Conservation (phyloP, 2,888 invertebrate genomes). For the Blastobasis lacticolella region DNA sequence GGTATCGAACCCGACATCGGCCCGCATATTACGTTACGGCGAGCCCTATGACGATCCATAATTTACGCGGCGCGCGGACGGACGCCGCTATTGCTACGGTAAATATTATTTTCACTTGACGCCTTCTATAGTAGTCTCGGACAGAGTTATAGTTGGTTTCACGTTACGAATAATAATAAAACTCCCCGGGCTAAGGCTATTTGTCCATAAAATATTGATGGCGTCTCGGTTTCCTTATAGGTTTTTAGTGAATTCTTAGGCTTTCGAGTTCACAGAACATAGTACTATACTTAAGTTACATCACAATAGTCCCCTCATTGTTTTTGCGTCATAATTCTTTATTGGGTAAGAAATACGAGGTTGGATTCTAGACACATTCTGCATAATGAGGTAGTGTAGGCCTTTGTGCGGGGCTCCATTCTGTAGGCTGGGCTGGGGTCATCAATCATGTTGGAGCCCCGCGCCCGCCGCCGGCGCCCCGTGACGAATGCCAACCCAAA, state of each 20-base stretch:
- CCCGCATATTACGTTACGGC: slow-evolving; percentile 60
- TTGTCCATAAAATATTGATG: not conserved
- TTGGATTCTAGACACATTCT: not conserved
- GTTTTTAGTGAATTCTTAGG: no score
- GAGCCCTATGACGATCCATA: slow-evolving; percentile 49
- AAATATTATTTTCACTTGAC: slow-evolving; percentile 38
- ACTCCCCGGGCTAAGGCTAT: slow-evolving; percentile 6
- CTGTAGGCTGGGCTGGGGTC: slow-evolving; percentile 25
- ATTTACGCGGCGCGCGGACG: slow-evolving; percentile 33
- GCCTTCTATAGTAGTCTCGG: slow-evolving; percentile 38
- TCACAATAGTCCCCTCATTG: no score
- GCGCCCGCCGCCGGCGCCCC: slow-evolving; percentile 44
- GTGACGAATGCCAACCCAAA: slow-evolving; percentile 71
- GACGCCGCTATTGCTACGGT: slow-evolving; percentile 19
- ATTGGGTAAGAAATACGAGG: not conserved
- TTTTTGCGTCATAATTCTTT: not conserved
- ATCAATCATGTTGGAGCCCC: slow-evolving; percentile 51
- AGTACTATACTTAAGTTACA: not conserved
- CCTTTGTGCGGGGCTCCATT: slow-evolving; percentile 1
- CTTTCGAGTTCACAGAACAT: no score
- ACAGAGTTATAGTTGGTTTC: slow-evolving; percentile 23
- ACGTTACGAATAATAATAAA: slow-evolving; percentile 15
- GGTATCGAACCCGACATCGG: slow-evolving; percentile 51
- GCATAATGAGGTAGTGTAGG: slow-evolving; percentile 10
- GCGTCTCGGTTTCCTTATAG: not conserved